Evolutionary conservation across 2,888 invertebrate genomes (phyloP).

Genomic region (Nomada goodeniana): DNA sequence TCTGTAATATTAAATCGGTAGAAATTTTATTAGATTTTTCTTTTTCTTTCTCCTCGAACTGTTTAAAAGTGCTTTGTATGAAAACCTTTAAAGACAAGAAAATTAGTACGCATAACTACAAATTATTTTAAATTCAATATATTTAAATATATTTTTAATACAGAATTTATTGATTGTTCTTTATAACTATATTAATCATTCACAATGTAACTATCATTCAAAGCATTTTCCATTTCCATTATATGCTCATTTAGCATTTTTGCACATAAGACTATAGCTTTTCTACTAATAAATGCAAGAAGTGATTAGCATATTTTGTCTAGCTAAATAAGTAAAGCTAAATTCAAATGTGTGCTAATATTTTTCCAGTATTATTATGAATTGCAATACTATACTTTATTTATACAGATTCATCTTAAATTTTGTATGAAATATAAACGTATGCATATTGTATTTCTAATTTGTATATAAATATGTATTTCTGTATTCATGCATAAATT

Average conservation of each 20-base stretch:
- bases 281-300: slow-evolving; percentile 43
- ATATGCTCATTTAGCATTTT: slow-evolving; percentile 16
- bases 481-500: slow-evolving; percentile 35
- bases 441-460: slow-evolving; percentile 8
- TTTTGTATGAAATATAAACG: slow-evolving; percentile 35
- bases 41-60: slow-evolving; percentile 29
- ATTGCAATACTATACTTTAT: slow-evolving; percentile 54
- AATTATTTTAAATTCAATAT: neutral
- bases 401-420: slow-evolving; percentile 40
- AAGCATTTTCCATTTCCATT: slow-evolving; percentile 36
- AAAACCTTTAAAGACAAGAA: neutral
- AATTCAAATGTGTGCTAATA: slow-evolving; percentile 72
- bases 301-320: slow-evolving; percentile 50
- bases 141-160: neutral
- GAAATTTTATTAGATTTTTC: slow-evolving; percentile 23
- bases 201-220: slow-evolving; percentile 26
- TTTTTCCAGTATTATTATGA: slow-evolving; percentile 76
- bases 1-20: slow-evolving; percentile 38
- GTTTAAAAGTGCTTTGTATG: slow-evolving; percentile 41
- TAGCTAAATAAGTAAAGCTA: slow-evolving; percentile 56
- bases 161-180: neutral
- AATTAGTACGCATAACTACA: neutral
- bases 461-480: slow-evolving; percentile 11
- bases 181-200: neutral
- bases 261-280: slow-evolving; percentile 25